phyloP scores from a whole-genome alignment of 1,140 invertebrate species.

The Battus philenor region DNA sequence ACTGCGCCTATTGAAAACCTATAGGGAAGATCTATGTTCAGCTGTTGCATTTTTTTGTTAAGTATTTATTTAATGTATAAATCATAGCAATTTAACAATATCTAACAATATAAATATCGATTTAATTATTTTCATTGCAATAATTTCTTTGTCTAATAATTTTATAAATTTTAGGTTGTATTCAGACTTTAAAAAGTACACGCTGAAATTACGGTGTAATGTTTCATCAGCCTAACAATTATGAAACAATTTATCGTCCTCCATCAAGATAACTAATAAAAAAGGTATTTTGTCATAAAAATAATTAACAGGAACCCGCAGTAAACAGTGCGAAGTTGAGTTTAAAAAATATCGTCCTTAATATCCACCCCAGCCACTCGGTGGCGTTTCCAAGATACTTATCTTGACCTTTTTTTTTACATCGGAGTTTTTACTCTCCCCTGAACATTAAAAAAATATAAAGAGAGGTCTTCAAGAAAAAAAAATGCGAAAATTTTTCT shows the following conservation, averaged over 20 bases:
- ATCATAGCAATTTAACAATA: too few relatives aligned
- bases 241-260: neutral
- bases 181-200: too few relatives aligned
- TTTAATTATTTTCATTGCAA: too few relatives aligned
- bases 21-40: too few relatives aligned
- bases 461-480: slow-evolving; percentile 34
- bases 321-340: slow-evolving; percentile 1
- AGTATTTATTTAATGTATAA: too few relatives aligned
- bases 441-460: slow-evolving; percentile 48
- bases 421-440: slow-evolving; percentile 21
- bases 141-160: too few relatives aligned
- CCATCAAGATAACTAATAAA: neutral
- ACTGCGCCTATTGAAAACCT: too few relatives aligned
- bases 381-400: slow-evolving; percentile 24
- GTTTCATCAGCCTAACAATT: too few relatives aligned
- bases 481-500: slow-evolving; percentile 30
- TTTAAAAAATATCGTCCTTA: slow-evolving; percentile 14
- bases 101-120: too few relatives aligned
- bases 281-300: neutral
- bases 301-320: slow-evolving; percentile 10
- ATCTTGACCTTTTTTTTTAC: slow-evolving; percentile 37
- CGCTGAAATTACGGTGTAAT: too few relatives aligned
- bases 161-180: too few relatives aligned
- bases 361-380: slow-evolving; percentile 15
- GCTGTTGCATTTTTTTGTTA: too few relatives aligned